Evolutionary conservation across 2,113 vertebrate species (phyloP).

Genomic region (Rhegmatorhina hoffmannsi): DNA sequence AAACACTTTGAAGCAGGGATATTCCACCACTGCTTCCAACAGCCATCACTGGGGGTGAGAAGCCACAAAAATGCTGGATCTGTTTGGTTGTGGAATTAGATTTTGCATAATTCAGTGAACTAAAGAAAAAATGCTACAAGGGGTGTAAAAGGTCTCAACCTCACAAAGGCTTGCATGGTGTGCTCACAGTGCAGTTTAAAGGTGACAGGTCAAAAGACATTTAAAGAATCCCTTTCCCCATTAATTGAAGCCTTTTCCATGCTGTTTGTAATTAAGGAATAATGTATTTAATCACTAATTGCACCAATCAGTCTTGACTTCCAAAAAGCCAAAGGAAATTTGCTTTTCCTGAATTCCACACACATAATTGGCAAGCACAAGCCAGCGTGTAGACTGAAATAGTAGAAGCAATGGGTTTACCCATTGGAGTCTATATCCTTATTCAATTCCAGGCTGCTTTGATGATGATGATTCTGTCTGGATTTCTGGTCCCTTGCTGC

Average conservation of each 20-base stretch:
- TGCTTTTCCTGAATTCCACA: background rate
- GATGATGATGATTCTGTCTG: background rate
- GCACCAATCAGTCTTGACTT: background rate
- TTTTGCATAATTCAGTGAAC: accelerated
- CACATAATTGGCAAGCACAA: background rate
- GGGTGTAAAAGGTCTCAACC: background rate
- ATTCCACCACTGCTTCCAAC: background rate
- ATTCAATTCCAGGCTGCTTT: background rate
- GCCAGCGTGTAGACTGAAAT: background rate
- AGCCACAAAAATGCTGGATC: background rate
- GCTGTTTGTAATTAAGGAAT: background rate
- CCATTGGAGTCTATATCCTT: background rate
- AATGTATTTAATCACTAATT: constrained; percentile 5
- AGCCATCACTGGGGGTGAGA: background rate
- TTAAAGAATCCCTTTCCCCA: background rate
- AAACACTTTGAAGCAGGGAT: accelerated
- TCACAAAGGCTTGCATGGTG: accelerated
- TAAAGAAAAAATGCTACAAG: accelerated
- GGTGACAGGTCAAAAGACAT: background rate
- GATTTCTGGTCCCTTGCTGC: background rate
- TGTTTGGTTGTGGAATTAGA: background rate
- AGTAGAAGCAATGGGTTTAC: background rate
- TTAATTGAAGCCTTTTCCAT: background rate
- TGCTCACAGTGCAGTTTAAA: background rate
- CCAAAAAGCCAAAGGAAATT: background rate